These are phyloP conservation scores for Himalopsyche phryganea DNA, from an alignment of 1,140 invertebrate species.

Conservation along the genomic window DNA sequence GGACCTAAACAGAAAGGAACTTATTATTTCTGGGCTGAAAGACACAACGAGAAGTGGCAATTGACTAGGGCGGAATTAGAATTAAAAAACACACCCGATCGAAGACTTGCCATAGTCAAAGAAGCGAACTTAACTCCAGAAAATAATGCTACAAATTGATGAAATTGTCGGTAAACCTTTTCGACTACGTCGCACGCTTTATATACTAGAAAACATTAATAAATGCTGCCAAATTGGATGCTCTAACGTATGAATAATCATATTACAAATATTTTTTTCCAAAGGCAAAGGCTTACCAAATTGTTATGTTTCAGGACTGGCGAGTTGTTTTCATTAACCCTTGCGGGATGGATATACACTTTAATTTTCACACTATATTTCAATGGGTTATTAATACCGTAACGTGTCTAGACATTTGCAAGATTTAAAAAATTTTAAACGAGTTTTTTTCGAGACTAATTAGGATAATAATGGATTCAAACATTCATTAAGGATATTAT, in stretches of 20 bases:
- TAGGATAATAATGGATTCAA: too few species aligned
- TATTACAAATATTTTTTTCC: background rate
- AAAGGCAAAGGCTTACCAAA: too few species aligned
- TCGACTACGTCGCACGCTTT: background rate
- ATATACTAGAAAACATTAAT: background rate
- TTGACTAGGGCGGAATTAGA: constrained; percentile 54
- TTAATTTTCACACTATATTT: too few species aligned
- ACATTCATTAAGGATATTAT: too few species aligned
- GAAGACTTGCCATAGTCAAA: constrained; percentile 40
- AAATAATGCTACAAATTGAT: constrained; percentile 1
- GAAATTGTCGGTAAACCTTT: background rate
- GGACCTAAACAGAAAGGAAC: constrained; percentile 59
- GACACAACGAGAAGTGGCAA: constrained; percentile 45
- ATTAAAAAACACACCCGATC: constrained; percentile 49
- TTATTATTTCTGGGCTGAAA: constrained; percentile 55
- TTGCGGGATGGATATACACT: too few species aligned
- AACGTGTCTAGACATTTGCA: too few species aligned
- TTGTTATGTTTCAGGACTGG: too few species aligned
- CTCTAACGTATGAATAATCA: background rate
- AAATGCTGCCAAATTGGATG: background rate
- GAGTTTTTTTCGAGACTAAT: too few species aligned
- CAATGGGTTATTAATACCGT: too few species aligned
- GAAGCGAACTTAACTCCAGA: too few species aligned
- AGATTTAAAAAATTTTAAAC: too few species aligned
- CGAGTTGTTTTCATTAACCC: too few species aligned